A percentile compares a stretch with the other conserved stretches of the same genome.
phyloP scores from a whole-genome alignment of 2,888 invertebrate species.

The Monoplex corrugatus region DNA sequence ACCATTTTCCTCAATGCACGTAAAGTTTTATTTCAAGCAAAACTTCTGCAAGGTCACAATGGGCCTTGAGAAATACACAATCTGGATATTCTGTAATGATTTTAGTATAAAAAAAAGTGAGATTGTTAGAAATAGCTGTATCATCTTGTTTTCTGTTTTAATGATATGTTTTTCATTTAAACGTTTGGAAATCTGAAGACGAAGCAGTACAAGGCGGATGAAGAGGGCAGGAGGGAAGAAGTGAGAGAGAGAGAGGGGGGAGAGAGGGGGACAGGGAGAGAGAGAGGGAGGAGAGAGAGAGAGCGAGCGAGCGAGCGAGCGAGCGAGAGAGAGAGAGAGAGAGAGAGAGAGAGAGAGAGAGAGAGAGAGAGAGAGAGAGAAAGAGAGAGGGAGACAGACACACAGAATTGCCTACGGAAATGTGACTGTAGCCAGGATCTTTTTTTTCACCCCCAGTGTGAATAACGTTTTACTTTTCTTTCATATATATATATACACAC shows the following conservation, averaged over 20 bases:
- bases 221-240: neutral
- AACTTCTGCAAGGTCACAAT: too few relatives aligned
- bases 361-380: conserved; percentile 12
- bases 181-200: neutral
- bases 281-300: conserved; percentile 5
- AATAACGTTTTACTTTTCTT: neutral
- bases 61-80: too few relatives aligned
- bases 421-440: neutral
- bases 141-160: too few relatives aligned
- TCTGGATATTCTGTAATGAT: neutral
- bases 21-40: too few relatives aligned
- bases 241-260: conserved; percentile 29
- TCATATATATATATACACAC: too few relatives aligned
- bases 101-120: neutral
- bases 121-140: too few relatives aligned
- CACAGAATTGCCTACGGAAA: neutral
- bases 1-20: too few relatives aligned
- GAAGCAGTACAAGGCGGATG: neutral
- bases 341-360: neutral
- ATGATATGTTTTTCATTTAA: too few relatives aligned
- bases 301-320: neutral
- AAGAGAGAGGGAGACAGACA: neutral
- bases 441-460: neutral
- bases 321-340: neutral
- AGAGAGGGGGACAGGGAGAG: neutral